These are phyloP conservation scores for Oreochromis spilurus DNA, from an alignment of 2,113 vertebrate genomes.

Conservation along the genomic window DNA sequence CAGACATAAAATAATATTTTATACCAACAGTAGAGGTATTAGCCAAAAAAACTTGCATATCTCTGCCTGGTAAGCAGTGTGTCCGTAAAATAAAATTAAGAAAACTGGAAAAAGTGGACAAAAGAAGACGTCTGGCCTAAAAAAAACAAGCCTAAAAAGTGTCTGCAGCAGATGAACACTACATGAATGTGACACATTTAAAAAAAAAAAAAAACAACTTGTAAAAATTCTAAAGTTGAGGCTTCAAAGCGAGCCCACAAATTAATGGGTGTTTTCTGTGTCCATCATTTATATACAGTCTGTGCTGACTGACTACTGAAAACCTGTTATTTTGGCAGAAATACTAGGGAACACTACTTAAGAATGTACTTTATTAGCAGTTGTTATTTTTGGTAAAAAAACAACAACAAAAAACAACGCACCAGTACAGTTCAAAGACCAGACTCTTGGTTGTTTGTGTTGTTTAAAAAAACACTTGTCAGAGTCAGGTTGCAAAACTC, in stretches of 20 bases:
- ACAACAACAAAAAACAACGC: not conserved
- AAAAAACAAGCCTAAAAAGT: not conserved
- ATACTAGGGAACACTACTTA: not conserved
- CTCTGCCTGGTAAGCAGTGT: not conserved
- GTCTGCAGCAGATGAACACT: not conserved
- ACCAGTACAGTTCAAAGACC: not conserved
- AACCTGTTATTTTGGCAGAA: not conserved
- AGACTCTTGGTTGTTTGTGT: not conserved
- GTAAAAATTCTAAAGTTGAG: not conserved
- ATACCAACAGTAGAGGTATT: not conserved
- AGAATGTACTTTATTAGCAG: not conserved
- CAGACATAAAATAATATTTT: not conserved
- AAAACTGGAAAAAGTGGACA: not conserved
- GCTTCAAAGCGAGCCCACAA: not conserved
- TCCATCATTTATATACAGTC: not conserved
- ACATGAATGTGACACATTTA: not conserved
- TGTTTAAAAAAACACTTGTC: not conserved
- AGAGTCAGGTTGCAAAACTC: not conserved
- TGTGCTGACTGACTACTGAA: not conserved
- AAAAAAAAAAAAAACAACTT: not conserved
- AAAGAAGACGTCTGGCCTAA: not conserved
- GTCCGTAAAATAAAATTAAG: not conserved
- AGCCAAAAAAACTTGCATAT: not conserved
- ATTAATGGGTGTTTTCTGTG: not conserved
- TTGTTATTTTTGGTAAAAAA: not conserved